A percentile compares a stretch with the other conserved stretches of the same genome.
Evolutionary conservation across 37 sponge, comb jelly and placozoan genomes (phyloP).

Genomic region (Crambe crambe): DNA sequence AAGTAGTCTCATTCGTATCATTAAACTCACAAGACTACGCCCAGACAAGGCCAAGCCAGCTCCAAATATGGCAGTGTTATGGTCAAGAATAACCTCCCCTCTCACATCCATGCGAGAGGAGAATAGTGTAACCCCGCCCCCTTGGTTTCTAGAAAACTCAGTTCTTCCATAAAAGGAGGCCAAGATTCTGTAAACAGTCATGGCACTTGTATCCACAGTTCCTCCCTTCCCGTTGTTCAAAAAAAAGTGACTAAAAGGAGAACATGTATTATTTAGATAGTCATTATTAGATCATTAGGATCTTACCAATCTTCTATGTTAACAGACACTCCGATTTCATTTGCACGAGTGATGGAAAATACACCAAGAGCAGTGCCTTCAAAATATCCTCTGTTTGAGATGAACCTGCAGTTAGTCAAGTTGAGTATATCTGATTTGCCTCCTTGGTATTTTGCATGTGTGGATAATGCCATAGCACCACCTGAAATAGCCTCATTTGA

Average conservation of each 20-base stretch:
- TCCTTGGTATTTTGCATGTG: constrained; percentile 23
- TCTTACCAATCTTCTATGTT: constrained; percentile 58
- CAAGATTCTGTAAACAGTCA: constrained; percentile 53
- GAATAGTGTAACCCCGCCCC: constrained; percentile 60
- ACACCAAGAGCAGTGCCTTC: constrained; percentile 73
- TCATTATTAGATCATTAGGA: no score
- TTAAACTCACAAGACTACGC: constrained; percentile 54
- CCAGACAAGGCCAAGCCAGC: constrained; percentile 65
- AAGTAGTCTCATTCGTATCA: neutral
- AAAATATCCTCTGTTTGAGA: constrained; percentile 35
- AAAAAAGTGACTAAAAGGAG: constrained; percentile 3
- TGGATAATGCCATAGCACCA: constrained; percentile 52
- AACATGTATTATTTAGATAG: no score
- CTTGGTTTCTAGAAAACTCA: constrained; percentile 36
- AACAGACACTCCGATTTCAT: constrained; percentile 49
- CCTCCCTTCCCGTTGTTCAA: constrained; percentile 1
- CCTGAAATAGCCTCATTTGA: constrained; percentile 49
- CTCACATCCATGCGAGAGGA: constrained; percentile 59
- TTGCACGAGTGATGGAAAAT: constrained; percentile 50
- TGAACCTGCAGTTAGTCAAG: constrained; percentile 45
- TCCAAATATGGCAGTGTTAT: constrained; percentile 64
- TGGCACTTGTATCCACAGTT: constrained; percentile 32
- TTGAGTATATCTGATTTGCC: constrained; percentile 11
- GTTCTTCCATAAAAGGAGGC: constrained; percentile 43
- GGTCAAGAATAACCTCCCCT: constrained; percentile 28